Percentiles rank a stretch among this genome's conserved stretches.
These are phyloP conservation scores for Passer montanus DNA, from an alignment of 2,113 vertebrate species.

Conservation along the genomic window DNA sequence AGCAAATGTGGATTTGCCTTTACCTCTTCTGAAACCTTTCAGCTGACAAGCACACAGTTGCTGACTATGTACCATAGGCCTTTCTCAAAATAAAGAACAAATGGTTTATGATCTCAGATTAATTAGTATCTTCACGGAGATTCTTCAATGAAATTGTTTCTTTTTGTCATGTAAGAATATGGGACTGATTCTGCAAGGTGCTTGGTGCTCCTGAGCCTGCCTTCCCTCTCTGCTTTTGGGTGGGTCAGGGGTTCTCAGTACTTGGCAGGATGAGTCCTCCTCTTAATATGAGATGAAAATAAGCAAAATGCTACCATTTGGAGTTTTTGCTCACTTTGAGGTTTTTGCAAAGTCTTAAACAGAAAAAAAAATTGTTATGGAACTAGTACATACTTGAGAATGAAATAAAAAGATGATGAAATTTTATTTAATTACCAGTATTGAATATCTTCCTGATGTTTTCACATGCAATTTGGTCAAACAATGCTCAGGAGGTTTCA, in stretches of 20 bases:
- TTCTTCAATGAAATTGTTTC: conserved; percentile 47
- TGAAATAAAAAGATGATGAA: not conserved
- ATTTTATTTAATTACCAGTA: not conserved
- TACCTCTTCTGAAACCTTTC: conserved; percentile 41
- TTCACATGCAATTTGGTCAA: not conserved
- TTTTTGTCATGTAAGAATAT: conserved; percentile 47
- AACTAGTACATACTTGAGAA: not conserved
- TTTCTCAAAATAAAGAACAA: conserved; percentile 21
- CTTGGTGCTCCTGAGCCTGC: not conserved
- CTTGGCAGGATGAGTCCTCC: not conserved
- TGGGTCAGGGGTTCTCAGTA: not conserved
- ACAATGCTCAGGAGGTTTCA: not conserved
- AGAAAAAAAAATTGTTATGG: not conserved
- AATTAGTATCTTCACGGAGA: conserved; percentile 52
- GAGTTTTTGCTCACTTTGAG: not conserved
- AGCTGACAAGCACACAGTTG: not conserved
- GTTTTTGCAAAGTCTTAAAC: conserved; percentile 37
- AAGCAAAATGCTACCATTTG: conserved; percentile 23
- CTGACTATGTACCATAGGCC: not conserved
- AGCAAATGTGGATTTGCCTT: conserved; percentile 26
- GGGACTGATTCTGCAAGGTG: conserved; percentile 8
- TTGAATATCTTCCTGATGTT: not conserved
- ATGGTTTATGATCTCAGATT: conserved; percentile 31
- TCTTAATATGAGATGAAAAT: conserved; percentile 55
- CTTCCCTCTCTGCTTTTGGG: not conserved